Percentiles rank a stretch among this genome's conserved stretches.
These are phyloP conservation scores for Muscina levida DNA, from an alignment of 2,888 invertebrate genomes.

Conservation along the genomic window DNA sequence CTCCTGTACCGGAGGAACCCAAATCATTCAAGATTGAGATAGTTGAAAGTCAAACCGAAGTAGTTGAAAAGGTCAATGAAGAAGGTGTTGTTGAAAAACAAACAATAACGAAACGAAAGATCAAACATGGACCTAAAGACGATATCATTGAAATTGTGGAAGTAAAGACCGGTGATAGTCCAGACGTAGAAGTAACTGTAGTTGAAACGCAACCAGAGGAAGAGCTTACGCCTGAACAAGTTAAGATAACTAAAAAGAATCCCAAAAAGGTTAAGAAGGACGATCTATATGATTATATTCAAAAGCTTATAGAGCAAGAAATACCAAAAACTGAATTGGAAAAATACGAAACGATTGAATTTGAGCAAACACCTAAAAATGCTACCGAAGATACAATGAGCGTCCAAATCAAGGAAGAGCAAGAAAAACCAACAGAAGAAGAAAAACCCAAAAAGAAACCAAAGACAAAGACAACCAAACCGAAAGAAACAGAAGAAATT, in stretches of 20 bases:
- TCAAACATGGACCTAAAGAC: constrained; percentile 78
- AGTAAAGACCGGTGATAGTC: constrained; percentile 75
- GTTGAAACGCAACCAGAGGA: constrained; percentile 73
- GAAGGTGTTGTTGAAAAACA: constrained; percentile 78
- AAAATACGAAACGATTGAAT: constrained; percentile 79
- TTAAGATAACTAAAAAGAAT: constrained; percentile 75
- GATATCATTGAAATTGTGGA: constrained; percentile 78
- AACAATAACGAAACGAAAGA: constrained; percentile 78
- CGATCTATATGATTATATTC: constrained; percentile 78
- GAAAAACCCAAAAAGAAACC: constrained; percentile 72
- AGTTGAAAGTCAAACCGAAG: constrained; percentile 65
- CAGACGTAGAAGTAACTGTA: constrained; percentile 75
- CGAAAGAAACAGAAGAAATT: constrained; percentile 63
- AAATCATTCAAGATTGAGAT: constrained; percentile 61
- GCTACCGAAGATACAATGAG: constrained; percentile 65
- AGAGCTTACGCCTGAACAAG: constrained; percentile 74
- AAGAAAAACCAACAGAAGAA: constrained; percentile 72
- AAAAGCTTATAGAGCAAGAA: constrained; percentile 77
- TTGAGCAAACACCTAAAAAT: constrained; percentile 75
- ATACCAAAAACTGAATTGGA: constrained; percentile 79
- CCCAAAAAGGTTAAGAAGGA: constrained; percentile 75
- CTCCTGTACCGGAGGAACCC: constrained; percentile 51
- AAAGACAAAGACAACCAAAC: constrained; percentile 66
- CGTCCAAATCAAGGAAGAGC: constrained; percentile 70
- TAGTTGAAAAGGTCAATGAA: constrained; percentile 67